Conservation (phyloP, 2,888 invertebrate species). For the Corbicula japonica region DNA sequence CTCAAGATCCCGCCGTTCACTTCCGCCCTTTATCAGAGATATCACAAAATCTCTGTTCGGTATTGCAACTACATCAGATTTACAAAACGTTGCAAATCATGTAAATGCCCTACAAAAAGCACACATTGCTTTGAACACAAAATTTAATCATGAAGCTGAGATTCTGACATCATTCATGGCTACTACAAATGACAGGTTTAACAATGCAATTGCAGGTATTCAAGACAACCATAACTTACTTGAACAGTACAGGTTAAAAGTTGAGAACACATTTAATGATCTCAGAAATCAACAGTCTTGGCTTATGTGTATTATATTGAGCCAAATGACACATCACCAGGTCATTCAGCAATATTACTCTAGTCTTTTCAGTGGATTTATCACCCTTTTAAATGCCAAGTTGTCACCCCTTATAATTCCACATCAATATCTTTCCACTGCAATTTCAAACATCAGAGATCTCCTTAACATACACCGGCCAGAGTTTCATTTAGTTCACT, state of each 20-base stretch:
- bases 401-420: neutral
- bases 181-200: slow-evolving; percentile 10
- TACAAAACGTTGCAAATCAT: slow-evolving; percentile 10
- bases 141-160: neutral
- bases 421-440: neutral
- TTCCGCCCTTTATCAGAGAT: neutral
- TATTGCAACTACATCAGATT: neutral
- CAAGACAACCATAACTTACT: slow-evolving; percentile 3
- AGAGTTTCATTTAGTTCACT: neutral
- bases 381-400: neutral
- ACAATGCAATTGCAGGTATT: slow-evolving; percentile 5
- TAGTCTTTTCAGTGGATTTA: neutral
- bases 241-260: neutral
- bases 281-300: neutral
- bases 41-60: slow-evolving; percentile 19
- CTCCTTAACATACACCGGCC: neutral
- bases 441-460: neutral
- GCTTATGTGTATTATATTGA: neutral
- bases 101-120: slow-evolving; percentile 2
- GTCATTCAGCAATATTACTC: neutral
- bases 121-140: neutral
- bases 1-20: neutral
- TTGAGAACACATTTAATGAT: neutral
- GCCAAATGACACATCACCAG: neutral
- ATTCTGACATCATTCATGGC: slow-evolving; percentile 12